Percentiles rank a stretch among this genome's conserved stretches.
Conservation (phyloP, 2,888 invertebrate genomes). For the Watsonalla binaria region DNA sequence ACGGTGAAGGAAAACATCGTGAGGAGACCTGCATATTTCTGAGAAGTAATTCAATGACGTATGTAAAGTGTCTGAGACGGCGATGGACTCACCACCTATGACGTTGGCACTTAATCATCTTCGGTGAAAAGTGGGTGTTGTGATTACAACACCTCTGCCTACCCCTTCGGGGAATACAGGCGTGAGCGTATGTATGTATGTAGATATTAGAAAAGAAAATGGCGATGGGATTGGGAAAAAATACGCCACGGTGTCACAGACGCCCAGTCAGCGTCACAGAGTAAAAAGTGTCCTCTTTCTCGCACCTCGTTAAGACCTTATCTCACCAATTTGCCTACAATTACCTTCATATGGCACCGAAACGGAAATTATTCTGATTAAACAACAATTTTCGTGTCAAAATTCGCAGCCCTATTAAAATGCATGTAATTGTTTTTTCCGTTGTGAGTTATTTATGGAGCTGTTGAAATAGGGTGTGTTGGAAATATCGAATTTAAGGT, state of each 20-base stretch:
- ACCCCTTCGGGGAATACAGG: no score
- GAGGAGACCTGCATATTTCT: no score
- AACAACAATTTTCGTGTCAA: constrained; percentile 29
- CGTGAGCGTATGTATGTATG: no score
- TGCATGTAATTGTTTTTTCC: constrained; percentile 16
- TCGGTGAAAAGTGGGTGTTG: no score
- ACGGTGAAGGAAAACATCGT: no score
- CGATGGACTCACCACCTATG: no score
- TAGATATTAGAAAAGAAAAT: no score
- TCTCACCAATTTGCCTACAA: constrained; percentile 65
- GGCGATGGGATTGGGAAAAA: neutral
- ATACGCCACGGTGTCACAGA: constrained; percentile 34
- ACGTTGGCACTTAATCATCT: no score
- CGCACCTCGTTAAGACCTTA: constrained; percentile 47
- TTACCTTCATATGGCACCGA: constrained; percentile 56
- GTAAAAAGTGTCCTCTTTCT: constrained; percentile 45
- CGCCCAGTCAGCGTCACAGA: constrained; percentile 14
- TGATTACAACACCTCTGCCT: no score
- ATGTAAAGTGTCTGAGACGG: no score
- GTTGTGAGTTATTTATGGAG: constrained; percentile 32
- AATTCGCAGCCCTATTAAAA: constrained; percentile 21
- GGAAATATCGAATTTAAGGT: no score
- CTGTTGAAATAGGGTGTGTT: constrained; percentile 4
- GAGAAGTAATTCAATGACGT: no score
- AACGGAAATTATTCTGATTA: constrained; percentile 54